phyloP scores from a whole-genome alignment of 2,113 vertebrate genomes.

The Saccopteryx leptura region DNA sequence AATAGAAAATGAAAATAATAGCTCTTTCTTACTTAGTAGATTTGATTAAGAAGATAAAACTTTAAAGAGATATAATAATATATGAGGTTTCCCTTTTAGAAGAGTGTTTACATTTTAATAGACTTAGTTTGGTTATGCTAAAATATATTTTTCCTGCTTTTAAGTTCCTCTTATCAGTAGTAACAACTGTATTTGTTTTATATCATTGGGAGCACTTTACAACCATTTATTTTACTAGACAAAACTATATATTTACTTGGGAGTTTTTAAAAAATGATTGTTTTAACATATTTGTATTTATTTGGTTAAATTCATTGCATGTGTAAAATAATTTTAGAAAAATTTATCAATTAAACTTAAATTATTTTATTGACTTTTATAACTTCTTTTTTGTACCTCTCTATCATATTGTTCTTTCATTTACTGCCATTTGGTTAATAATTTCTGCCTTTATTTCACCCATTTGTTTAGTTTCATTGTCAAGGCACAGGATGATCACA shows the following conservation, averaged over 20 bases:
- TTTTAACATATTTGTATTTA: conserved; percentile 4
- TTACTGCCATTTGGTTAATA: conserved; percentile 4
- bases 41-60: neutral
- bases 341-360: neutral
- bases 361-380: neutral
- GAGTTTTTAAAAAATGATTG: neutral
- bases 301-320: neutral
- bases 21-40: conserved; percentile 16
- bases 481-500: neutral
- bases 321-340: conserved; percentile 16
- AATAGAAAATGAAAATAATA: conserved; percentile 17
- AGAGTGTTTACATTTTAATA: conserved; percentile 59
- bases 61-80: neutral
- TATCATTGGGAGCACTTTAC: neutral
- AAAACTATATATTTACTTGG: conserved; percentile 21
- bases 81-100: neutral
- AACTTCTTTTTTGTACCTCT: neutral
- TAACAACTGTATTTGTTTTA: neutral
- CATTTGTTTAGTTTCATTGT: neutral
- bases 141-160: conserved; percentile 17
- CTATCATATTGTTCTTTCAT: neutral
- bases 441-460: neutral
- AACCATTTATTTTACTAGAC: neutral
- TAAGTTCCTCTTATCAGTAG: conserved; percentile 9
- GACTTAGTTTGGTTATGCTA: neutral